A percentile compares a stretch with the other conserved stretches of the same genome.
phyloP scores from a whole-genome alignment of 1,140 invertebrate species.

The Drosophila eugracilis region DNA sequence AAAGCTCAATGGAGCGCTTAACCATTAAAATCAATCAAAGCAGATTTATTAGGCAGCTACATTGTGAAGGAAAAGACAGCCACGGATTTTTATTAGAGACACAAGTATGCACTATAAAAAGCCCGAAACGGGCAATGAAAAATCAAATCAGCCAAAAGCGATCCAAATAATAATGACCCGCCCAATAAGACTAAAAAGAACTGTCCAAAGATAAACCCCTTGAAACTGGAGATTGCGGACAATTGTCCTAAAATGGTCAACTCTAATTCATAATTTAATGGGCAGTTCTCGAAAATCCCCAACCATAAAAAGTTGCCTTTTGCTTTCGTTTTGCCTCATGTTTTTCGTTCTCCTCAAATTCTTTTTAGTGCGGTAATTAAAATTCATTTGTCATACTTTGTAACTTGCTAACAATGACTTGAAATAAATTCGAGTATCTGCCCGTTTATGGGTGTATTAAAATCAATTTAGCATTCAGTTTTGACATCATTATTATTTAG shows the following conservation, averaged over 20 bases:
- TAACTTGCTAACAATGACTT: constrained; percentile 45
- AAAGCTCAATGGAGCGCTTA: constrained; percentile 80
- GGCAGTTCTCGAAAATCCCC: constrained; percentile 28
- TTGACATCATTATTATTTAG: constrained; percentile 50
- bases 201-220: constrained; percentile 73
- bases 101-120: constrained; percentile 69
- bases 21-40: constrained; percentile 84
- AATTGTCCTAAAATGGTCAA: constrained; percentile 48
- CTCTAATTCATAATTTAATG: constrained; percentile 45
- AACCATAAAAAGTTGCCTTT: constrained; percentile 33
- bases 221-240: constrained; percentile 32
- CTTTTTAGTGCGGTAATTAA: constrained; percentile 75
- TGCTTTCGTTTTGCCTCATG: constrained; percentile 36
- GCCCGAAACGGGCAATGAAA: constrained; percentile 65
- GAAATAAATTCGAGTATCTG: constrained; percentile 5
- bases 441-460: constrained; percentile 53
- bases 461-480: constrained; percentile 78
- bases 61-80: constrained; percentile 50
- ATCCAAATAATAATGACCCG: constrained; percentile 69
- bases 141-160: constrained; percentile 79
- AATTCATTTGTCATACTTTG: constrained; percentile 79
- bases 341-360: constrained; percentile 37
- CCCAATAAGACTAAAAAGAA: constrained; percentile 35
- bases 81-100: constrained; percentile 60
- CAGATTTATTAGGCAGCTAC: constrained; percentile 79